Evolutionary conservation across 2,888 invertebrate genomes (phyloP), one percentile per base, ranked within the genome.

Genomic region (Megastigmus dorsalis): DNA sequence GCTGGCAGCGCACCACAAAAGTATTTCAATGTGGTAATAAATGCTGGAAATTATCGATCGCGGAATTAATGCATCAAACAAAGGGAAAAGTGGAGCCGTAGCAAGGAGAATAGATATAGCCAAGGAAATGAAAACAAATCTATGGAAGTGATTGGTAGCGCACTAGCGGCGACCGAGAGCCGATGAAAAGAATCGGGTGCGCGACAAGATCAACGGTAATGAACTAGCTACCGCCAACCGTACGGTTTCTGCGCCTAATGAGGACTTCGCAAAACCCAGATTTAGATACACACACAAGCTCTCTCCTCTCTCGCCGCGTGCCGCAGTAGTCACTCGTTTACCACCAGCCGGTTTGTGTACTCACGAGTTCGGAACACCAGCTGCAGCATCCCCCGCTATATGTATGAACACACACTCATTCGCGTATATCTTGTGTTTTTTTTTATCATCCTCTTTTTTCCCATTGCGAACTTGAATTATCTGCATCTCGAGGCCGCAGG

Each of bases 161-260:
- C 50, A n/a, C n/a, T 57, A 70, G 30, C 60, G 50, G 45, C 69
- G 57, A 65, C 26, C 55, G n/a, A n/a, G n/a, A n/a, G n/a, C n/a
- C n/a, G n/a, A n/a, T n/a, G n/a, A 82, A 80, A 82, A 79, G 80
- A 82, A 82, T 81, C 55, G 80, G 80, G 81, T 78, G 78, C 78
- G 76, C 80, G 85, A 85, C 85, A 85, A 84, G 83, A 85, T 85
- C 83, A 80, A 77, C 72, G 80, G 83, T 85, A 86, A 86, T 83
- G 85, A 86, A 85, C 84, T 82, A 82, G 82, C 82, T 80, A 13
- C 45, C 1, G 26, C 48, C 50, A 66, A 74, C 77, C 2, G 3
- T 79, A 77, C 79, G 75, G 79, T 74, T 52, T 72, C n/a, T 70
- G 80, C 79, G 78, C 80, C 83, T 85, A 85, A 86, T 84, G 85